These are phyloP conservation scores for Alosa alosa DNA, from an alignment of 2,113 vertebrate genomes.

Conservation along the genomic window DNA sequence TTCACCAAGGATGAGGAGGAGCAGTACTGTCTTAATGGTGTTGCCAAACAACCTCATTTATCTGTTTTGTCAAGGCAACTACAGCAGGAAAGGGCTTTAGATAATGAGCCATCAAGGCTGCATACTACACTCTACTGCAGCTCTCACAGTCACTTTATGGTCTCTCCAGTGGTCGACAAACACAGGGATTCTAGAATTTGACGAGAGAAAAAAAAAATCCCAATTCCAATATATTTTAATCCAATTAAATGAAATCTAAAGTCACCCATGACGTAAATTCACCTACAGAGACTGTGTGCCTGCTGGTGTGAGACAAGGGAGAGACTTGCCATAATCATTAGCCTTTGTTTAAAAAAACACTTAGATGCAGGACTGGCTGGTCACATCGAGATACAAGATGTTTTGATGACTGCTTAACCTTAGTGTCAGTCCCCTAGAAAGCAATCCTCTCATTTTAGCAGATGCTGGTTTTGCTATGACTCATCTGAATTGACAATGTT, in stretches of 20 bases:
- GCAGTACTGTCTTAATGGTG: background rate
- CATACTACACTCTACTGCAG: background rate
- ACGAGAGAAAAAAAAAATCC: background rate
- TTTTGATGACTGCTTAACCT: background rate
- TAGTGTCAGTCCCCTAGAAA: background rate
- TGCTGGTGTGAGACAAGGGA: background rate
- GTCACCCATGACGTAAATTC: background rate
- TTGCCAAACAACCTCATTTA: background rate
- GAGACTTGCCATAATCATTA: background rate
- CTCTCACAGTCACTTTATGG: background rate
- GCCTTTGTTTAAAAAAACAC: background rate
- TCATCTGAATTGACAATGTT: background rate
- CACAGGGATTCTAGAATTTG: background rate
- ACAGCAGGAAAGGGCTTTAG: background rate
- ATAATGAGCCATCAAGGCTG: background rate
- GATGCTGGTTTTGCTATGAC: background rate
- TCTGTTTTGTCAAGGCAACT: background rate
- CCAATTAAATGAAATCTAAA: background rate
- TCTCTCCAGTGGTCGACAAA: background rate
- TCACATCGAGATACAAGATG: background rate
- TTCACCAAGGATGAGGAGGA: background rate
- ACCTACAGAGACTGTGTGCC: background rate
- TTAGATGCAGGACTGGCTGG: background rate
- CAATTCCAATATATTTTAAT: background rate
- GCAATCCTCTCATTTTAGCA: too few relatives aligned